Percentiles rank a stretch among this genome's conserved stretches.
Evolutionary conservation across 2,797 vertebrate genomes (phyloP).

Genomic region (Characodon lateralis): DNA sequence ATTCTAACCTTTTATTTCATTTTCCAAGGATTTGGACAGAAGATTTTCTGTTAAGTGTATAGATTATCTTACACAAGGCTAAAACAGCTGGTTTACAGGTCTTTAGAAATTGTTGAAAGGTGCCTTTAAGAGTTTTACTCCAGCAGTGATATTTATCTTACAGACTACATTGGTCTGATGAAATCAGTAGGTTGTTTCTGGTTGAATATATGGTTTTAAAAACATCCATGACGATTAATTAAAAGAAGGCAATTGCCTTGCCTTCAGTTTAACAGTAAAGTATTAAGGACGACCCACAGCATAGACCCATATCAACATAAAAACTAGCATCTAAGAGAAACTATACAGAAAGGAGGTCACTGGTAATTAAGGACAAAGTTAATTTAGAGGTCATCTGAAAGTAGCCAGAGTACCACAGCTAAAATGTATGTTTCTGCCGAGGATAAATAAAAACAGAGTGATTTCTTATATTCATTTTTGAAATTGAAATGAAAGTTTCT

Average conservation of each 20-base stretch:
- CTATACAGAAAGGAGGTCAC: background rate
- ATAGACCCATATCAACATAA: background rate
- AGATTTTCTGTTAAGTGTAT: constrained; percentile 15
- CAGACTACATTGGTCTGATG: constrained; percentile 13
- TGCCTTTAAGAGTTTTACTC: constrained; percentile 63
- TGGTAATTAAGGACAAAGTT: background rate
- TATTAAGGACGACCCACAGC: background rate
- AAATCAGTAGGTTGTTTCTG: constrained; percentile 14
- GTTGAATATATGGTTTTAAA: constrained; percentile 11
- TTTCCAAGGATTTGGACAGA: constrained; percentile 11
- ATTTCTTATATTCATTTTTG: background rate
- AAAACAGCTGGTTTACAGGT: constrained; percentile 18
- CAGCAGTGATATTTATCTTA: constrained; percentile 21
- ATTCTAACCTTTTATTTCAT: background rate
- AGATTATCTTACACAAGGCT: constrained; percentile 15
- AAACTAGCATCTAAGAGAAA: background rate
- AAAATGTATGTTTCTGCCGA: background rate
- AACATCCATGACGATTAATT: background rate
- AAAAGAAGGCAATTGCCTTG: background rate
- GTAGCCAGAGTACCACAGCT: background rate
- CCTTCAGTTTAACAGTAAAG: background rate
- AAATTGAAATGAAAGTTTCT: background rate
- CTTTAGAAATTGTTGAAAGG: constrained; percentile 44
- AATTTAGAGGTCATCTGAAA: background rate
- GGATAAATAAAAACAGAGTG: background rate